Evolutionary conservation across 2,797 vertebrate species (phyloP).

Genomic region (Phrynocephalus guinanensis): DNA sequence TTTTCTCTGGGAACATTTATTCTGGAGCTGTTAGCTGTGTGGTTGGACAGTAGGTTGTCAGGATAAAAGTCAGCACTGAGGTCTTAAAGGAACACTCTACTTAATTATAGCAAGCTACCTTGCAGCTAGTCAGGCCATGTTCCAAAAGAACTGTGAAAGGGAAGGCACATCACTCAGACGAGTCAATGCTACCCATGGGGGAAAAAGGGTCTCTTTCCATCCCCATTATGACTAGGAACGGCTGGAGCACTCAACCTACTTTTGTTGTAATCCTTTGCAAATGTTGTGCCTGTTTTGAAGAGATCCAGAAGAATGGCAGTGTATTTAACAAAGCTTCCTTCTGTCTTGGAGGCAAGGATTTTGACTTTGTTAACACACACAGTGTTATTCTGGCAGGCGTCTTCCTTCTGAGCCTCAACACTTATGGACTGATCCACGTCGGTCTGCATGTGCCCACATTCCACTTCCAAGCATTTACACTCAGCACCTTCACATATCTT

Average conservation of each 20-base stretch:
- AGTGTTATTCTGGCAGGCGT: conserved; percentile 73
- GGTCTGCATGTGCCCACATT: conserved; percentile 77
- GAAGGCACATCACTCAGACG: not conserved
- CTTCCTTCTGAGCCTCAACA: conserved; percentile 62
- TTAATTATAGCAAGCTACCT: not conserved
- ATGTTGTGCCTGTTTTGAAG: conserved; percentile 82
- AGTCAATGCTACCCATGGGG: not conserved
- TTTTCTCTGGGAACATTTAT: not conserved
- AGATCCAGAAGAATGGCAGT: conserved; percentile 80
- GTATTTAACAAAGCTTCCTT: conserved; percentile 88
- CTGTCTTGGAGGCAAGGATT: conserved; percentile 77
- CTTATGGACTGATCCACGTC: conserved; percentile 71
- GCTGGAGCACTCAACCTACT: not conserved
- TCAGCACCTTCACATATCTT: conserved; percentile 79
- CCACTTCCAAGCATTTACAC: conserved; percentile 90
- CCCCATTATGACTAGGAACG: too few species aligned
- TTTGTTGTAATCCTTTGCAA: too few species aligned
- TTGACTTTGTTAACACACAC: conserved; percentile 86
- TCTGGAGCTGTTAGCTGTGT: not conserved
- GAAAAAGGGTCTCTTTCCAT: not conserved
- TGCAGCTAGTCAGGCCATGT: not conserved
- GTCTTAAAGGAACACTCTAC: not conserved
- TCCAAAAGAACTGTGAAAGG: not conserved
- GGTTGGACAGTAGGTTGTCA: too few species aligned
- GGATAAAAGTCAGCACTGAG: not conserved